Conservation (phyloP, 2,888 invertebrate species). For the Rotaria macrura region DNA sequence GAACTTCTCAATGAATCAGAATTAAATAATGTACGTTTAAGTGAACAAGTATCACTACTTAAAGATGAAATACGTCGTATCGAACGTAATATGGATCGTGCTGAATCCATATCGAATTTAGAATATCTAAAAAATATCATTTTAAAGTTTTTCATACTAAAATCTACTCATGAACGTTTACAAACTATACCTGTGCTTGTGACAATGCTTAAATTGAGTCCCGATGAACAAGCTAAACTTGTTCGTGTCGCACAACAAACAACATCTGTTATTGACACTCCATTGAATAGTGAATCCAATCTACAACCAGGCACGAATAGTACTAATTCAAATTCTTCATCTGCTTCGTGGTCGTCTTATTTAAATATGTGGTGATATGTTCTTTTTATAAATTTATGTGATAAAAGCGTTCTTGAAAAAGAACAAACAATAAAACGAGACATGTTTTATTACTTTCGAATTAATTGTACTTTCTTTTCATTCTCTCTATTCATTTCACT, state of each 20-base stretch:
- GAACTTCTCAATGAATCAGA: constrained; percentile 57
- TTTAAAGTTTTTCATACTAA: constrained; percentile 78
- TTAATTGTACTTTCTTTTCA: not conserved
- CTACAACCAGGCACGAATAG: not conserved
- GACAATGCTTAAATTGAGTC: constrained; percentile 78
- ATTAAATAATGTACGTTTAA: constrained; percentile 72
- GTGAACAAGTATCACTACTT: constrained; percentile 69
- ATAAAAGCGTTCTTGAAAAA: not conserved
- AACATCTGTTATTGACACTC: not conserved
- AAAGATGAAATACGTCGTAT: constrained; percentile 81
- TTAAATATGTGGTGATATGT: not conserved
- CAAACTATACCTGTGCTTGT: constrained; percentile 82
- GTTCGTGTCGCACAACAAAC: not conserved
- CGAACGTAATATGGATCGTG: constrained; percentile 68
- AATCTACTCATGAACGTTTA: constrained; percentile 71
- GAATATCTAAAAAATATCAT: constrained; percentile 91
- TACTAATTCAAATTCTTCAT: not conserved
- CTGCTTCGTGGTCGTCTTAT: not conserved
- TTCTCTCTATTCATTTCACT: not conserved
- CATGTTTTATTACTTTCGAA: not conserved
- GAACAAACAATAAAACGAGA: not conserved
- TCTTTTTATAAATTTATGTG: not conserved
- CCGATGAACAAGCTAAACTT: constrained; percentile 58
- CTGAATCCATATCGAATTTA: constrained; percentile 65
- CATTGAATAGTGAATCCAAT: not conserved